These are phyloP conservation scores for Phylloscopus whistleri DNA, from an alignment of 2,113 vertebrate species.

Conservation along the genomic window DNA sequence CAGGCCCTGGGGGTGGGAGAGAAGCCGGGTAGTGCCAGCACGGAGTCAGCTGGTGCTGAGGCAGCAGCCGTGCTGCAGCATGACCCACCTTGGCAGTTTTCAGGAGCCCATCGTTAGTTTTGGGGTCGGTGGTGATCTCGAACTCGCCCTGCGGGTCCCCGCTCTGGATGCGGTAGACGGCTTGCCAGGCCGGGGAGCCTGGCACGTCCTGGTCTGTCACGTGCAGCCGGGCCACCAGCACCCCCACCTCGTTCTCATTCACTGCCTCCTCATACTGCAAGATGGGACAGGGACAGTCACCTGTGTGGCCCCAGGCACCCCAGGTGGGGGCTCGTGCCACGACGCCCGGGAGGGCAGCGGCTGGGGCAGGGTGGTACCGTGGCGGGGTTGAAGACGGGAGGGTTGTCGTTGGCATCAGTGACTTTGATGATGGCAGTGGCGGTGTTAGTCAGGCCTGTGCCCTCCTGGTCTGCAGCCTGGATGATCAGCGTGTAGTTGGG, in stretches of 20 bases:
- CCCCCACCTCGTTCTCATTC: slow-evolving; percentile 70
- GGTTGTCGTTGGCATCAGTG: slow-evolving; percentile 81
- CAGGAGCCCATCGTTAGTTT: slow-evolving; percentile 80
- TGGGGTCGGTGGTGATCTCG: slow-evolving; percentile 71
- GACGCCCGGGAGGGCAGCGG: rapidly evolving
- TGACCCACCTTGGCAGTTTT: slow-evolving; percentile 80
- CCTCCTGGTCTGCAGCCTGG: slow-evolving; percentile 76
- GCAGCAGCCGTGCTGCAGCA: rapidly evolving
- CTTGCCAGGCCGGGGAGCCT: slow-evolving; percentile 76
- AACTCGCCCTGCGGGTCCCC: slow-evolving; percentile 75
- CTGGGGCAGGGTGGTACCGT: slow-evolving; percentile 61
- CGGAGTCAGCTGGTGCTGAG: rapidly evolving
- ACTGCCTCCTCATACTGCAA: slow-evolving; percentile 74
- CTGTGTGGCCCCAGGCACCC: rapidly evolving
- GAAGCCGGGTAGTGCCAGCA: rapidly evolving
- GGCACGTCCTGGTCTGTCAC: slow-evolving; percentile 79
- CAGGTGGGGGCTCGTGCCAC: rapidly evolving
- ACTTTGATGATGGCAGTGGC: slow-evolving; percentile 78
- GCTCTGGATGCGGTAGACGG: slow-evolving; percentile 74
- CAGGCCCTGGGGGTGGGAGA: slow-evolving; percentile 72
- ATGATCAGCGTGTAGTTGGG: slow-evolving; percentile 79
- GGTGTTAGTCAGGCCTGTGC: slow-evolving; percentile 41
- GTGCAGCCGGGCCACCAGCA: slow-evolving; percentile 58
- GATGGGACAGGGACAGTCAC: background rate
- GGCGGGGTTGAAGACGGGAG: slow-evolving; percentile 70